Conservation (phyloP, 1,140 invertebrate species). For the Matsumurasca onukii region DNA sequence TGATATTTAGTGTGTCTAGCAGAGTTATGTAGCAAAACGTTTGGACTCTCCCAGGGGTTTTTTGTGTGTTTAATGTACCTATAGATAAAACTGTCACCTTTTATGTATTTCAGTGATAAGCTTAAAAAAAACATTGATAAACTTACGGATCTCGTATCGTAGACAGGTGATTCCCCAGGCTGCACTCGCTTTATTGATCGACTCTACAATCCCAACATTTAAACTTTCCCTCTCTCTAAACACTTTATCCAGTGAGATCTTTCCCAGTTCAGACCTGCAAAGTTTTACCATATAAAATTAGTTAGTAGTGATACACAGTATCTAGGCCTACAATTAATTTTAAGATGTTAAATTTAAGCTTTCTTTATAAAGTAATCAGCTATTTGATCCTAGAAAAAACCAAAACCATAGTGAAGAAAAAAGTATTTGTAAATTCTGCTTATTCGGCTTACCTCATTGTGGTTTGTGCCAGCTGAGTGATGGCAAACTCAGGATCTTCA, state of each 20-base stretch:
- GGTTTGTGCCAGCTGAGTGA: constrained; percentile 97
- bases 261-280: constrained; percentile 88
- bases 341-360: not conserved
- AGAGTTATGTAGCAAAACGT: too few relatives aligned
- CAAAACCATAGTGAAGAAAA: too few relatives aligned
- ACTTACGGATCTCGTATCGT: constrained; percentile 96
- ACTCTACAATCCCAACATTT: constrained; percentile 94
- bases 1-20: too few relatives aligned
- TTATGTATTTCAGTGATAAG: too few relatives aligned
- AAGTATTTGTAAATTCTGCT: not conserved
- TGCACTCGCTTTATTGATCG: constrained; percentile 97
- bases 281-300: too few relatives aligned
- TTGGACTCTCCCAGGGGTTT: too few relatives aligned
- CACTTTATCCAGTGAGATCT: constrained; percentile 96
- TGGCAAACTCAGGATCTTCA: constrained; percentile 99
- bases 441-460: constrained; percentile 80
- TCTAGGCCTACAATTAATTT: not conserved
- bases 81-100: too few relatives aligned
- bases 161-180: constrained; percentile 98
- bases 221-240: constrained; percentile 95
- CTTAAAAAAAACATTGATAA: too few relatives aligned
- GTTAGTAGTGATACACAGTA: too few relatives aligned
- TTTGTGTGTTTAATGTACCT: too few relatives aligned
- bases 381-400: not conserved
- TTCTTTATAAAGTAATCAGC: not conserved